Percentiles rank a stretch among this genome's conserved stretches.
Evolutionary conservation across 1,140 invertebrate genomes (phyloP).

Genomic region (Euura lappo): DNA sequence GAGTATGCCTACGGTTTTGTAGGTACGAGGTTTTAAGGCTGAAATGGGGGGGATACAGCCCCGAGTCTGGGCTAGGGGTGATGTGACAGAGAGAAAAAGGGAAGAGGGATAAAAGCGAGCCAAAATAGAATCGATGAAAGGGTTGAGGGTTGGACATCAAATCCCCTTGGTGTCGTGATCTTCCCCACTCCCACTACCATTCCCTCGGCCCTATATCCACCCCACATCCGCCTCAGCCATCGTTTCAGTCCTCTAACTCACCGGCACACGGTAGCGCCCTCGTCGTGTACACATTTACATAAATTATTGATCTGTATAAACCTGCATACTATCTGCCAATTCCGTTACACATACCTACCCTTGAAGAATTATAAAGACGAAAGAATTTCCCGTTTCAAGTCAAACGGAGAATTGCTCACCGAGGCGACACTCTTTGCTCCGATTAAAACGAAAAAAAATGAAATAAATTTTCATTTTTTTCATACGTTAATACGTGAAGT

Average conservation of each 20-base stretch:
- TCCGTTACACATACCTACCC: conserved; percentile 43
- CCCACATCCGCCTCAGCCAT: conserved; percentile 38
- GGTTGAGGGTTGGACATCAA: conserved; percentile 61
- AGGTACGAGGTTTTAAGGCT: too few relatives aligned
- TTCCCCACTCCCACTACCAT: conserved; percentile 32
- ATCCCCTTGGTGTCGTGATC: conserved; percentile 53
- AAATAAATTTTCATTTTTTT: too few relatives aligned
- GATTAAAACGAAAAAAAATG: too few relatives aligned
- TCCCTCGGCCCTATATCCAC: conserved; percentile 22
- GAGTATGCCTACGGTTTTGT: conserved; percentile 11
- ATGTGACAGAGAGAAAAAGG: conserved; percentile 26
- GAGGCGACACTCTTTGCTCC: too few relatives aligned
- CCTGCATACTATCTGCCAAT: conserved; percentile 39
- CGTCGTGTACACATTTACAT: conserved; percentile 62
- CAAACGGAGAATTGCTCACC: too few relatives aligned
- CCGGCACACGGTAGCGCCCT: conserved; percentile 60
- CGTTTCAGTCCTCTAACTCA: conserved; percentile 50
- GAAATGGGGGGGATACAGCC: conserved; percentile 20
- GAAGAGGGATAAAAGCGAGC: conserved; percentile 45
- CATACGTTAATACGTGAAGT: too few relatives aligned
- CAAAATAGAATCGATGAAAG: conserved; percentile 59
- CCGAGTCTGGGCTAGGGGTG: conserved; percentile 12
- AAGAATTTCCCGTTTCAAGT: not conserved
- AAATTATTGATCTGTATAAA: conserved; percentile 62
- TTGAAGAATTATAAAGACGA: not conserved